These are phyloP conservation scores for Drosophila kanekoi DNA, from an alignment of 2,888 invertebrate species.

Conservation along the genomic window DNA sequence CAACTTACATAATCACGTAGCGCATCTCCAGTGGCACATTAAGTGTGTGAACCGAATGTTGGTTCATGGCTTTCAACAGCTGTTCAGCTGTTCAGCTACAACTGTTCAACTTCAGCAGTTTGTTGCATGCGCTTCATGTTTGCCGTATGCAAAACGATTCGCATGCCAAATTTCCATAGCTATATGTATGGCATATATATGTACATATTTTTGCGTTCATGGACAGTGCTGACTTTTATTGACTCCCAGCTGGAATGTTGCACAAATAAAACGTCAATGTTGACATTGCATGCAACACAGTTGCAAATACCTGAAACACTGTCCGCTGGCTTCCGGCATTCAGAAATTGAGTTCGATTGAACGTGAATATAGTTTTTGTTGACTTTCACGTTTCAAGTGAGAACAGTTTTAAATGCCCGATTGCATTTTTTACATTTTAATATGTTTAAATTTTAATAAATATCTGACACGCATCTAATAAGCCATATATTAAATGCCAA, in stretches of 20 bases:
- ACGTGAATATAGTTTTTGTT: slow-evolving; percentile 5
- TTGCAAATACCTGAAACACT: slow-evolving; percentile 24
- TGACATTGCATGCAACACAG: slow-evolving; percentile 32
- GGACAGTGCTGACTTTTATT: slow-evolving; percentile 62
- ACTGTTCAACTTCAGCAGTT: slow-evolving; percentile 21
- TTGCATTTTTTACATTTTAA: not conserved
- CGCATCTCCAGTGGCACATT: slow-evolving; percentile 14
- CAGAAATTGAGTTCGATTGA: slow-evolving; percentile 10
- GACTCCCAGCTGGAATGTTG: slow-evolving; percentile 25
- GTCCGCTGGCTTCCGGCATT: not conserved
- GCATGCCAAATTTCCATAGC: slow-evolving; percentile 18
- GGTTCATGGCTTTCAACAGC: slow-evolving; percentile 21
- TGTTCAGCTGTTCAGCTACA: slow-evolving; percentile 23
- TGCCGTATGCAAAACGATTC: slow-evolving; percentile 19
- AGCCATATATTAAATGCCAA: too few relatives aligned
- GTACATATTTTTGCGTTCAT: not conserved
- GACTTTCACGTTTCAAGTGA: slow-evolving; percentile 1
- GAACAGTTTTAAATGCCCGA: not conserved
- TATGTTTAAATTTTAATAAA: not conserved
- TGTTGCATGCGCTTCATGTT: slow-evolving; percentile 31
- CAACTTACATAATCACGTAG: slow-evolving; percentile 40
- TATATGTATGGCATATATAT: not conserved
- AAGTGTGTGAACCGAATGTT: slow-evolving; percentile 10
- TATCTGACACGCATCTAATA: too few relatives aligned
- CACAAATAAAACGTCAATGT: slow-evolving; percentile 31